Base-by-base conservation (phyloP, 2,113 vertebrate genomes). In the Cochlearius cochlearius region DNA sequence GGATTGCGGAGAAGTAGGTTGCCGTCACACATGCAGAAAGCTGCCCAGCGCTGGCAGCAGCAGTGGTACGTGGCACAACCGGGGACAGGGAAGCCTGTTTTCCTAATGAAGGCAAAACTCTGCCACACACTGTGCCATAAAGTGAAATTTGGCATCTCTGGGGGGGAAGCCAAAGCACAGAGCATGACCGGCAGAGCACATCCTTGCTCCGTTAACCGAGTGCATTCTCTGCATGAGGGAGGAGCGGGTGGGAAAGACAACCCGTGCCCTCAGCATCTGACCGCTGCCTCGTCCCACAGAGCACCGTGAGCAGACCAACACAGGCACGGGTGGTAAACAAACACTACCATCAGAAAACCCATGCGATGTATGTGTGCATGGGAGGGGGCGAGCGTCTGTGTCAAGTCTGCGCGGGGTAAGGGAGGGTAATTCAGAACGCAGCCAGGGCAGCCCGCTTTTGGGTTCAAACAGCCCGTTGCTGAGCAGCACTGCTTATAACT, bases 331-430 rank as follows among this genome's bases (percentile, higher is more conserved):
- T 97, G 91, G 91, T 92, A 97, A 97, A 97, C 89, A 92, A 94
- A 85, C 78, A 98, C 97, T 96, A 96, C 87, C 97, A 97, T 81
- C 94, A 98, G 97, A 98, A 98, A 98, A 94, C 94, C 98, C 23
- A 66, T 2, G 20, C 7, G 7, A 36, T 29, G 50, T 52, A 77
- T 8, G 10, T 43, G 39, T 43, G 39, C 16, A 69, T 39, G 27
- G 27, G 76, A 92, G 59, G 7, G 67, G 43, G 43, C 80, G 23
- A 76, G 26, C n/a, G 74, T 53, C 39, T 86, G 71, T 16, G 58
- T 59, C 69, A 91, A 95, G 34, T 38, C 67, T 55, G 73, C 12
- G 4, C 1, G 15, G 80, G 38, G 38, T 79, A 8, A 3, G 68
- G 47, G 62, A 47, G 81, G 83, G 94, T 90, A 96, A 97, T 96